These are phyloP conservation scores for Labeo catla DNA, from an alignment of 2,113 vertebrate species.

Conservation along the genomic window DNA sequence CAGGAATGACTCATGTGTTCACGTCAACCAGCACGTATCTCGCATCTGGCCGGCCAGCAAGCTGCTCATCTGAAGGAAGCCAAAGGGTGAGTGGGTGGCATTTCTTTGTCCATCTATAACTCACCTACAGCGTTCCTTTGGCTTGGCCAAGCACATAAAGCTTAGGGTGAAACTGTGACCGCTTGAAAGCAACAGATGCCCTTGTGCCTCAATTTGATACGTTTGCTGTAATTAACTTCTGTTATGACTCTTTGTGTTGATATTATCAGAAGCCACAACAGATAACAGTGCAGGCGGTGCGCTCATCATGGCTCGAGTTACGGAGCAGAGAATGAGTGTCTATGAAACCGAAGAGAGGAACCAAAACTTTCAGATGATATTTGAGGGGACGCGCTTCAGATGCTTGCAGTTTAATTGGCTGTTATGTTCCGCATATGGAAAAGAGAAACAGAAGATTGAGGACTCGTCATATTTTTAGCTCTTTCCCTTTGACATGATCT, in stretches of 20 bases:
- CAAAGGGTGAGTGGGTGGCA: background rate
- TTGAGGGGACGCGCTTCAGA: constrained; percentile 12
- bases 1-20: background rate
- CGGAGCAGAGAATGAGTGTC: background rate
- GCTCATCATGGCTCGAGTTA: background rate
- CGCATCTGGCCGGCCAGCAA: background rate
- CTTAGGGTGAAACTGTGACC: background rate
- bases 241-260: constrained; percentile 1
- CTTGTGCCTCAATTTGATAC: background rate
- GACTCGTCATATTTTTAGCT: background rate
- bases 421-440: background rate
- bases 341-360: constrained; percentile 41
- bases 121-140: background rate
- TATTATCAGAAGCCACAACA: background rate
- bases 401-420: constrained; percentile 31
- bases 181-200: background rate
- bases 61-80: constrained; percentile 16
- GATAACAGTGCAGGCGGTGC: background rate
- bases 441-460: constrained; percentile 3
- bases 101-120: constrained; percentile 1
- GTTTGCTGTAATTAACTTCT: background rate
- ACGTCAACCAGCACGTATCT: background rate
- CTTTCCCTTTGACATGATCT: background rate
- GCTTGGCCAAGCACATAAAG: background rate
- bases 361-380: constrained; percentile 42